Evolutionary conservation across 2,888 invertebrate genomes (phyloP).

Genomic region (Nebria salina): DNA sequence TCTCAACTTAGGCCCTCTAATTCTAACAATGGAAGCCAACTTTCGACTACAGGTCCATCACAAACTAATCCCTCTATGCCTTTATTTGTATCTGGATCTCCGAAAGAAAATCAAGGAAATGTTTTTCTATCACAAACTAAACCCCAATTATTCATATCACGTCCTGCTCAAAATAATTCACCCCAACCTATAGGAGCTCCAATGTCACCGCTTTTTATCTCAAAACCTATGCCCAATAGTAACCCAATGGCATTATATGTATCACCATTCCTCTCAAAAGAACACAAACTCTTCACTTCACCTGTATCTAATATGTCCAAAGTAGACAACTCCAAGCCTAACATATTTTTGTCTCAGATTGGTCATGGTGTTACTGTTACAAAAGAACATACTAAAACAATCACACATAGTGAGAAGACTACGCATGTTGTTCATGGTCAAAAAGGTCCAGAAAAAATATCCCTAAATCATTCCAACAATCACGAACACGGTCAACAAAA

Average conservation of each 20-base stretch:
- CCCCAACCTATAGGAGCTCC: not conserved
- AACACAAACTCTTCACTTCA: not conserved
- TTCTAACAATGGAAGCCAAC: not conserved
- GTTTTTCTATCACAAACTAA: not conserved
- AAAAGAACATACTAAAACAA: slow-evolving; percentile 28
- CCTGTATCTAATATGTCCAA: not conserved
- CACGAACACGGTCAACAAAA: not conserved
- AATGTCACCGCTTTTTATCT: slow-evolving; percentile 10
- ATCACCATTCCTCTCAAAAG: not conserved
- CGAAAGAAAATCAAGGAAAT: not conserved
- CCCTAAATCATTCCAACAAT: not conserved
- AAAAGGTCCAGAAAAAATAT: slow-evolving; percentile 11
- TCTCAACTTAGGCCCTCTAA: not conserved
- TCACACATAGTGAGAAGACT: slow-evolving; percentile 28
- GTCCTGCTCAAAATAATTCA: not conserved
- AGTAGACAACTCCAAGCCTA: not conserved
- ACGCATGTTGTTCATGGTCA: slow-evolving; percentile 25
- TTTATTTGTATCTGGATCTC: not conserved
- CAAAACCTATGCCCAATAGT: not conserved
- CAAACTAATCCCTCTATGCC: not conserved
- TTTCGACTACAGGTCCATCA: not conserved
- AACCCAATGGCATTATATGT: not conserved
- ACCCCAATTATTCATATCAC: not conserved
- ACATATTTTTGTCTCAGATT: slow-evolving; percentile 33
- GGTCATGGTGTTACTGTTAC: slow-evolving; percentile 22